Evolutionary conservation across 2,888 invertebrate species (phyloP), one percentile per base, ranked within the genome.

Genomic region (Ophion costatus): DNA sequence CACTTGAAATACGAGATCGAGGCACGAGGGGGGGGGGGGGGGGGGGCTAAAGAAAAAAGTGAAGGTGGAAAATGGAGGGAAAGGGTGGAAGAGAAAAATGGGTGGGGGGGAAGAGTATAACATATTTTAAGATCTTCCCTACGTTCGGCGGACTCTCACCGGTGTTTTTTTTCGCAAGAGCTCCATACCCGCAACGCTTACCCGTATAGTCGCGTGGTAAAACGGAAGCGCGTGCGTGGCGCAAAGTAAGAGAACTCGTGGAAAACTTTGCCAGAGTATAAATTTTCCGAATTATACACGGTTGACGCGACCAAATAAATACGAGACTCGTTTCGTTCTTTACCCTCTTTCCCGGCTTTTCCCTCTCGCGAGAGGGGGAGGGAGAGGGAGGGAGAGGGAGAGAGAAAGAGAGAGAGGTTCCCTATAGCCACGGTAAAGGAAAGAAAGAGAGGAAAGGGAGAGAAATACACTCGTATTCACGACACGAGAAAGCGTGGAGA

Each of bases 241-340:
- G 84, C 51, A 56, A n/a, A 33, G 70, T 29, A 85, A 81, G 87
- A 81, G 86, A 84, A 77, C 78, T 80, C 78, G 79, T 24, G 75
- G 64, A 77, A 86, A 86, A 74, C 82, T 88, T 86, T 82, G 82
- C 82, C 77, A 74, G 86, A 83, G 84, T 88, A 89, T 89, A 89
- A 88, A 89, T 88, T 89, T 87, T 85, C 79, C 73, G 84, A 83
- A 86, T 86, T 88, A 84, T 22, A 22, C 83, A 84, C 76, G 80
- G 87, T 83, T 84, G 85, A 67, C 76, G 82, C 85, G 85, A 87
- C 86, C 87, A 86, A 89, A 89, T 88, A 88, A 88, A 89, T 86
- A 89, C 87, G 84, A 77, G 82, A 82, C 78, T 78, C 82, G 75
- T 82, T 83, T 73, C 79, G 51, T 57, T 67, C 63, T 7, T 66